A percentile compares a stretch with the other conserved stretches of the same genome.
phyloP scores from a whole-genome alignment of 2,113 vertebrate genomes.

The Podilymbus podiceps region DNA sequence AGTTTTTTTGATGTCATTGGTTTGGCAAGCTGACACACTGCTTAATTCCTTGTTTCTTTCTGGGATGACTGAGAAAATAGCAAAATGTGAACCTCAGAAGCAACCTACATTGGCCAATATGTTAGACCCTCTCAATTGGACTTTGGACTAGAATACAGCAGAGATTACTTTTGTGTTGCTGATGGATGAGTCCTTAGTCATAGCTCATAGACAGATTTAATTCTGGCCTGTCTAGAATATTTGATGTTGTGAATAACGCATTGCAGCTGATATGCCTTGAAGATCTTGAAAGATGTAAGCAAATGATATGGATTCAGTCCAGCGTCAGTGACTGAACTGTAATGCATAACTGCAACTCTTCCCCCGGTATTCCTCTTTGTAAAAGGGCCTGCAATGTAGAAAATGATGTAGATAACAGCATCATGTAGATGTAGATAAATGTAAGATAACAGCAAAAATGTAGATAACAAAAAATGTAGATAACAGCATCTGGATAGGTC shows the following conservation, averaged over 20 bases:
- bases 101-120: not conserved
- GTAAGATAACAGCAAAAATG: no score
- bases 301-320: constrained; percentile 17
- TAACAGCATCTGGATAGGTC: not conserved
- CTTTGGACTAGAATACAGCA: not conserved
- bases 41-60: constrained; percentile 1
- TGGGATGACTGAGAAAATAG: not conserved
- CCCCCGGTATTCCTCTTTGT: not conserved
- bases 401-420: not conserved
- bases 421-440: no score
- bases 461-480: no score
- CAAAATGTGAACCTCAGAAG: not conserved
- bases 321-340: constrained; percentile 2
- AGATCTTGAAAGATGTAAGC: constrained; percentile 42
- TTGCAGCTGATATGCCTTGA: constrained; percentile 47
- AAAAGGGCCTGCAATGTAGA: not conserved
- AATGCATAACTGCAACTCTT: not conserved
- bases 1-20: not conserved
- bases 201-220: constrained; percentile 45
- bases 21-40: not conserved
- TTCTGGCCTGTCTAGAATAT: constrained; percentile 37
- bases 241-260: constrained; percentile 34
- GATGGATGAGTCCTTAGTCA: constrained; percentile 48
- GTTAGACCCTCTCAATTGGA: not conserved
- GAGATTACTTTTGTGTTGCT: constrained; percentile 30